Evolutionary conservation across 2,797 vertebrate genomes (phyloP).

Genomic region (Phrynocephalus guinanensis): DNA sequence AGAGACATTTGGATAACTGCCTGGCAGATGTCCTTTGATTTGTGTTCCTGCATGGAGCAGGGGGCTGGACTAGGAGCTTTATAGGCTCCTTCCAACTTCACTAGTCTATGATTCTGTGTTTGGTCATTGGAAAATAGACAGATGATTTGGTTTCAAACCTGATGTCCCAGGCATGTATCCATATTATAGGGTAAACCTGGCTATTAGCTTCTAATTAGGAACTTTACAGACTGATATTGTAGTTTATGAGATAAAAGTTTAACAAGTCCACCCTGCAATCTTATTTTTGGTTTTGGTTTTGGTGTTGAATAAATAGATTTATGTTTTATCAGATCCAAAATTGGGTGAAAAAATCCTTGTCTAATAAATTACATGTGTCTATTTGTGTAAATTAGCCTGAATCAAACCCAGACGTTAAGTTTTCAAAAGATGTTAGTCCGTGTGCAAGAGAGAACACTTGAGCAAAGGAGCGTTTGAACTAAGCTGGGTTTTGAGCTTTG

Average conservation of each 20-base stretch:
- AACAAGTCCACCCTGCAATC: neutral
- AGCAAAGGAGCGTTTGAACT: neutral
- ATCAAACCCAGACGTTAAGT: neutral
- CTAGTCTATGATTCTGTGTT: too few relatives aligned
- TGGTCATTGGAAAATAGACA: too few relatives aligned
- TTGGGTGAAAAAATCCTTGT: neutral
- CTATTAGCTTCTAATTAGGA: too few relatives aligned
- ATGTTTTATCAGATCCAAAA: neutral
- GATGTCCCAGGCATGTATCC: too few relatives aligned
- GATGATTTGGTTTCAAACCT: too few relatives aligned
- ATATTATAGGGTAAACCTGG: too few relatives aligned
- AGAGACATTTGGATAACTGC: too few relatives aligned
- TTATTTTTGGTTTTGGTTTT: neutral
- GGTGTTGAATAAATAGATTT: neutral
- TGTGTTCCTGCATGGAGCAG: too few relatives aligned
- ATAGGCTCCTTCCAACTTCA: too few relatives aligned
- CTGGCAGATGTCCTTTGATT: too few relatives aligned
- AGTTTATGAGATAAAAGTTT: neutral
- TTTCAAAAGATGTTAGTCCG: neutral
- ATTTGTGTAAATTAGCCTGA: neutral
- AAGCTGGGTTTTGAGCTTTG: neutral
- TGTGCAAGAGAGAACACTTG: neutral
- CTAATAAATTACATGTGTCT: neutral
- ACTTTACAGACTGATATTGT: neutral
- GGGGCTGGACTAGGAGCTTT: too few relatives aligned